Base-by-base conservation (phyloP, 2,797 vertebrate species). In the Streptopelia turtur region DNA sequence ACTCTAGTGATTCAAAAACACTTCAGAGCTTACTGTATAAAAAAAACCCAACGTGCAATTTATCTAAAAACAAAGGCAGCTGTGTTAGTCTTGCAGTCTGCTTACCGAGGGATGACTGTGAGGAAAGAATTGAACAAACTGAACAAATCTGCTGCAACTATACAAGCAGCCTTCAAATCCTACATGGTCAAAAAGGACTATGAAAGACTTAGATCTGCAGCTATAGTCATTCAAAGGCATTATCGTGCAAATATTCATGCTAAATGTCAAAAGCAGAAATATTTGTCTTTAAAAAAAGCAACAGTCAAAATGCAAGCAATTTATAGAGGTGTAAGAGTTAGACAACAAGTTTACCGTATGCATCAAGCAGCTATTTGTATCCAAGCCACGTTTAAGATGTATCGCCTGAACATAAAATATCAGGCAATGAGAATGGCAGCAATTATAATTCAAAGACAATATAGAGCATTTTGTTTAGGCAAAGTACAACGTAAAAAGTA, bases 311-410 rank as follows among this genome's bases (percentile, higher is more conserved):
- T 99, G 9, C 99, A 99, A 84, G 98, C 99, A 0, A 45, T 93
- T 57, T 99, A 98, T 68, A 97, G 98, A 83, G 98, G 98, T 16
- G 30, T 75, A 10, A 98, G 94, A 95, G 97, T 93, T 20, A 98
- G 99, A 82, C 93, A 8, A 61, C 97, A 81, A 18, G 75, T 99
- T 23, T 93, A 39, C 18, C 55, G 11, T 24, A 98, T 97, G 96
- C 97, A 97, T 41, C 45, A 28, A 10, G 98, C 99, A 55, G 98
- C 98, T 89, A 94, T 76, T 37, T 63, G 94, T 28, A 99, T 99
- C 92, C 98, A 99, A 97, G 97, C 99, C 41, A 76, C 23, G 0
- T 99, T 99, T 94, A 98, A 97, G 97, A 99, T 98, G 98, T 93
- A 98, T 94, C 97, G 87, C 66, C 91, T 90, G 21, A 98, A 72